Evolutionary conservation across 2,888 invertebrate genomes (phyloP), one percentile per base, ranked within the genome.

Genomic region (Ametastegia equiseti): DNA sequence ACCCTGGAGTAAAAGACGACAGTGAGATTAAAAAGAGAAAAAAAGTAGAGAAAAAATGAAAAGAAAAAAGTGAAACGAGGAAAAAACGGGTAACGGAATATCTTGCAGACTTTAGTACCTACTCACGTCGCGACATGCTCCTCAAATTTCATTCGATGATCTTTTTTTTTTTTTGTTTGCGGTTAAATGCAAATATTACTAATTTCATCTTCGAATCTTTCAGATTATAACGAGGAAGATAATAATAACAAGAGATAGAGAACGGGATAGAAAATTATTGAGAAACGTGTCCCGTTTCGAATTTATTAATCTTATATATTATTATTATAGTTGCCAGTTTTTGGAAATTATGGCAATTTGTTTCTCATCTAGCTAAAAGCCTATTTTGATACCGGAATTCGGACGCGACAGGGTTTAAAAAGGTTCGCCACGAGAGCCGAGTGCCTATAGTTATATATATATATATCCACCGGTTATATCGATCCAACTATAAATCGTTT

Each of bases 81-180:
- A 39, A 39, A 36, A 67, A 19, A 67, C 65, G n/a, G 39, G 65
- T 67, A 67, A 67, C 39, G 36, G 39, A 67, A 67, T 67, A 67
- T 67, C 39, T 67, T 36, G 9, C 36, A 67, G 65, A 39, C 23
- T 39, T 67, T 13, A 54, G 15, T 13, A 5, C 15, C 4, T 7
- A 19, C 23, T 54, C 19, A 60, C 39, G 39, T 67, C 65, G n/a
- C 19, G 9, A n/a, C 19, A 19, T 19, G 36, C 65, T 39, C 23
- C 65, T 67, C 65, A 11, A 67, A 67, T 67, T 67, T 67, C 65
- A 39, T n/a, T n/a, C 15, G 54, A n/a, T n/a, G 54, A 23, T 54
- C 54, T 54, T 9, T 19, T 23, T 23, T 11, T 9, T 19, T 54
- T 54, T 19, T 42, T 11, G 42, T 42, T 54, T 6, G 13, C 33